phyloP scores from a whole-genome alignment of 2,797 vertebrate species.

The Gadopsis bispinosus region DNA sequence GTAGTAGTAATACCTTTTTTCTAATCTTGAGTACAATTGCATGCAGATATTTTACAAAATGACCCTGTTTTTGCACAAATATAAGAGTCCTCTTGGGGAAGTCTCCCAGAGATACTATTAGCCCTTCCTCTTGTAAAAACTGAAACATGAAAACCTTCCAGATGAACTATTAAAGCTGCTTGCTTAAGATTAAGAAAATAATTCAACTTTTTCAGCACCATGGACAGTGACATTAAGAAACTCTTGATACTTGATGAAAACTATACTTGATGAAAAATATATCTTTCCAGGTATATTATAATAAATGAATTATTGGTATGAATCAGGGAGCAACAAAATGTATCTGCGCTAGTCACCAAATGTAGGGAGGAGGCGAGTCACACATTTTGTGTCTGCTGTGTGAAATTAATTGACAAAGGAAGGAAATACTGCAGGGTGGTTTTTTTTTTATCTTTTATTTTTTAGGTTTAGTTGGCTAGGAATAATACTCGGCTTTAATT shows the following conservation, averaged over 20 bases:
- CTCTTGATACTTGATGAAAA: not conserved
- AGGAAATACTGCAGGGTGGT: not conserved
- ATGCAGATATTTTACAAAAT: not conserved
- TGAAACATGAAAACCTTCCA: not conserved
- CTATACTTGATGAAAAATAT: too few relatives aligned
- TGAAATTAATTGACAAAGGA: not conserved
- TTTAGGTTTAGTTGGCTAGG: not conserved
- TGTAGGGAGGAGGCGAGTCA: conserved; percentile 2
- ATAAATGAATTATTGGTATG: not conserved
- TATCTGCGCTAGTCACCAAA: not conserved
- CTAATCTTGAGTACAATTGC: not conserved
- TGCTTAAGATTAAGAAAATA: not conserved
- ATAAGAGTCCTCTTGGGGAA: not conserved
- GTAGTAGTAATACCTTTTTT: not conserved
- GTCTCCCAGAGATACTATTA: not conserved
- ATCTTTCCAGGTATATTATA: not conserved
- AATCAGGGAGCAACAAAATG: not conserved
- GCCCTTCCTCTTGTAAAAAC: not conserved
- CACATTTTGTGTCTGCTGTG: not conserved
- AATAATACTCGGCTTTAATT: not conserved
- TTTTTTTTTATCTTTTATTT: not conserved
- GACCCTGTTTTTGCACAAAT: fast-evolving
- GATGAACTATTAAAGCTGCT: not conserved
- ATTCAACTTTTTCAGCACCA: conserved; percentile 25
- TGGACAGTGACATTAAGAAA: conserved; percentile 21